Evolutionary conservation across 2,113 vertebrate species (phyloP), one percentile per base, ranked within the genome.

Genomic region (Tautogolabrus adspersus): DNA sequence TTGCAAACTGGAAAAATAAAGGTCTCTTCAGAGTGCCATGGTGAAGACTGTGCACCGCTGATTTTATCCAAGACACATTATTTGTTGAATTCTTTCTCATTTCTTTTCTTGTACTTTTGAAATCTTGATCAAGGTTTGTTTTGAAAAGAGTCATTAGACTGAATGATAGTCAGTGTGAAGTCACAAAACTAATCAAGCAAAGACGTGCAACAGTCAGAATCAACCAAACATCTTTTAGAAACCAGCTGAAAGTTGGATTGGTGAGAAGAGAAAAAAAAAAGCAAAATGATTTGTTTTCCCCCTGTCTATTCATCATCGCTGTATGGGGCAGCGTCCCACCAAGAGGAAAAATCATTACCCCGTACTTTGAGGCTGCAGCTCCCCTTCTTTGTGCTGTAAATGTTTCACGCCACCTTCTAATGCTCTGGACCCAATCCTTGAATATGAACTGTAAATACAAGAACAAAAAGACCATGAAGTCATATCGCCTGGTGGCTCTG

Each of bases 301-400:
- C 30, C 30, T 73, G 57, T 67, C 15, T 60, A 52, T 80, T 59
- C n/a, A 51, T 75, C 51, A 72, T 68, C 76, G 10, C 64, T 55
- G 55, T 59, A 57, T 66, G 76, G 56, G 40, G 79, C 68, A 66
- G 23, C 10, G 0, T 68, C 71, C 54, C 49, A 44, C 59, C 3
- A 37, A 51, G 56, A 80, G 70, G 60, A 76, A 70, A 77, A 83
- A 77, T 82, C 62, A 75, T 74, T 73, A 69, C 58, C 59, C 64
- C 42, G n/a, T 61, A 42, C 71, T 80, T 62, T 74, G 58, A 85
- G 54, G 72, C 55, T 74, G 46, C 38, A 55, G 52, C 49, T 69
- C 38, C 5, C 10, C 10, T 15, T 57, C 40, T 72, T 64, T 84
- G 72, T 82, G 60, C 65, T 21, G 19, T 52, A 52, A n/a, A 52